Conservation (phyloP, 2,888 invertebrate species). For the Pammene fasciana region DNA sequence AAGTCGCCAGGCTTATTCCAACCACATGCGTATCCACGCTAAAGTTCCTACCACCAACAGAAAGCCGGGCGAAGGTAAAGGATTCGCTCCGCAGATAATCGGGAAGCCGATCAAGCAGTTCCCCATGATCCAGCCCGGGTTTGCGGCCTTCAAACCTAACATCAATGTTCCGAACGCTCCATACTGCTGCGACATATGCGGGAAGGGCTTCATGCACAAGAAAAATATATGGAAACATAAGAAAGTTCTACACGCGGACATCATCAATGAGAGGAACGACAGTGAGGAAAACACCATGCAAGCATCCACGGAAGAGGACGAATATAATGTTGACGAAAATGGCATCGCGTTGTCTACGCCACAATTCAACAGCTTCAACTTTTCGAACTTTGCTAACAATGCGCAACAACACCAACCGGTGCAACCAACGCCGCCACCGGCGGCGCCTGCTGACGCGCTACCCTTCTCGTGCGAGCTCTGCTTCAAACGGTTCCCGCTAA, state of each 20-base stretch:
- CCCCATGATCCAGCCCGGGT: conserved; percentile 65
- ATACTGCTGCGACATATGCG: conserved; percentile 85
- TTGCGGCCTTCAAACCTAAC: conserved; percentile 69
- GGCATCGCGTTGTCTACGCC: conserved; percentile 74
- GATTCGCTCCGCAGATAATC: conserved; percentile 74
- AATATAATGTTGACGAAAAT: conserved; percentile 75
- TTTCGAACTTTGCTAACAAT: conserved; percentile 65
- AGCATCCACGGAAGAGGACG: conserved; percentile 79
- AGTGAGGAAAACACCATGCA: conserved; percentile 81
- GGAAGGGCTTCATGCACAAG: conserved; percentile 84
- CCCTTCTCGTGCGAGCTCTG: conserved; percentile 77
- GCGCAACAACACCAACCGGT: conserved; percentile 50
- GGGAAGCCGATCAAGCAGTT: conserved; percentile 74
- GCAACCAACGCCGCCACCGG: conserved; percentile 47
- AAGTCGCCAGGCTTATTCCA: conserved; percentile 81
- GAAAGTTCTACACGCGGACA: conserved; percentile 79
- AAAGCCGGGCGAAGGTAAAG: conserved; percentile 68
- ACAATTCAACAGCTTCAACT: conserved; percentile 80
- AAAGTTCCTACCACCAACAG: conserved; percentile 80
- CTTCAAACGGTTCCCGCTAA: conserved; percentile 74
- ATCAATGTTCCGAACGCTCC: conserved; percentile 77
- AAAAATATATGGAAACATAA: conserved; percentile 83
- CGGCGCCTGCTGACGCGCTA: conserved; percentile 57
- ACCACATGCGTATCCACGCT: conserved; percentile 81
- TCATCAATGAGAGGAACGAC: conserved; percentile 73